Evolutionary conservation across 2,797 vertebrate genomes (phyloP), one percentile per base, ranked within the genome.

Genomic region (Acipenser oxyrinchus): DNA sequence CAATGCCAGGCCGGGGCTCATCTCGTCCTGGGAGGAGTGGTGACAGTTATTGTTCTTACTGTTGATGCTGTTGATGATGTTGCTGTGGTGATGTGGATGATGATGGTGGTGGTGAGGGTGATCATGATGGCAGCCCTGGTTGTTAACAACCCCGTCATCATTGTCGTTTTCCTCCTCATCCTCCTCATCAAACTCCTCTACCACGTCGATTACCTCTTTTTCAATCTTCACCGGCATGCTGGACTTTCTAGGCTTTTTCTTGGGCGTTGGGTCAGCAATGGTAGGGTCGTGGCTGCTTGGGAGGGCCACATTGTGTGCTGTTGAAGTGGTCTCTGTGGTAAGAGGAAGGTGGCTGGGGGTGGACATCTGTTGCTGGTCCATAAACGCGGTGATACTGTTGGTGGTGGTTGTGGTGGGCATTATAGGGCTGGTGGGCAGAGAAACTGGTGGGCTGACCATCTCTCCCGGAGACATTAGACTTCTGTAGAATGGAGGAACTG

Each of bases 11-110:
- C 93, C 91, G n/a, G 95, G 95, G 76, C 95, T 98, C 93, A 98
- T 93, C 82, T 97, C 95, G 70, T 97, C 94, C 72, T 95, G 95
- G 78, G 94, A 97, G 37, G 93, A 97, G 70, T 95, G 94, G 83
- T 93, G 94, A 72, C 85, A 86, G 58, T 88, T 89, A 71, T 79
- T 81, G 57, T 84, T 86, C 67, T 82, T 79, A 72, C 87, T 89
- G 74, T 86, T 88, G 7, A 85, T 83, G 13, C 73, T 84, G 73
- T 87, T 86, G 76, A 85, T 88, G 63, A 89, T 90, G 59, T 88
- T 88, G 13, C 90, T 91, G 71, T 37, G 37, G 37, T 37, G 37
- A 37, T 62, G 15, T 6, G n/a, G 60, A 12, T 62, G 60, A 6
- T n/a, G 60, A 9, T 48, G 60, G 37, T 37, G 37, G 37, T 37